A percentile compares a stretch with the other conserved stretches of the same genome.
phyloP scores from a whole-genome alignment of 2,113 vertebrate species.

The Laterallus jamaicensis region DNA sequence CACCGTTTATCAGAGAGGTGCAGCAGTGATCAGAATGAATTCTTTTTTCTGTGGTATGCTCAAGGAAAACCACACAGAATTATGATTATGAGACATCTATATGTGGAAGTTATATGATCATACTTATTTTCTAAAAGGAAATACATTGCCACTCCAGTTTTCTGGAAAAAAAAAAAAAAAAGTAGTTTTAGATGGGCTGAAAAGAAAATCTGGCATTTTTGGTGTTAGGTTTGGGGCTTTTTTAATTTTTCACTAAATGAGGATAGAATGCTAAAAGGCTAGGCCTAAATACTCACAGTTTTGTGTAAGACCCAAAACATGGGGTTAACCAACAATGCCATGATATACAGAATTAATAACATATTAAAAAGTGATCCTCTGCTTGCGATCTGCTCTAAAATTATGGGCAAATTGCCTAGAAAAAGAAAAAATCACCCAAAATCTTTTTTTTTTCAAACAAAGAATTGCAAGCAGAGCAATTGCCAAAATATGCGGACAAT shows the following conservation, averaged over 20 bases:
- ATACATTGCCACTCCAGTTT: neutral
- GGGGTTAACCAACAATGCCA: neutral
- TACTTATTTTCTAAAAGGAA: neutral
- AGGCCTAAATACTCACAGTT: neutral
- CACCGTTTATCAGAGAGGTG: neutral
- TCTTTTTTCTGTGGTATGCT: neutral
- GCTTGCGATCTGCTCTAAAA: neutral
- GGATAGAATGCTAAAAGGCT: neutral
- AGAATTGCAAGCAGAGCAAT: neutral
- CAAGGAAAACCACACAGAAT: neutral
- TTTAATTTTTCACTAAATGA: neutral
- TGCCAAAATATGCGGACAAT: neutral
- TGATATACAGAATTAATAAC: neutral
- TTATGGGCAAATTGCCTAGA: neutral
- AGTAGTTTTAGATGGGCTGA: neutral
- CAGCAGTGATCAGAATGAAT: neutral
- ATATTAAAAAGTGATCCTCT: neutral
- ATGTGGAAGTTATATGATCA: neutral
- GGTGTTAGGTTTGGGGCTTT: neutral
- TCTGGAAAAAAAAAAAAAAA: neutral
- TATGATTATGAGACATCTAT: neutral
- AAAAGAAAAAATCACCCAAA: neutral
- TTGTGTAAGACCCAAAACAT: accelerated
- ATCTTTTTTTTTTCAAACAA: neutral
- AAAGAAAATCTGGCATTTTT: neutral